phyloP scores from a whole-genome alignment of 2,888 invertebrate species.

The Xestia ashworthii region DNA sequence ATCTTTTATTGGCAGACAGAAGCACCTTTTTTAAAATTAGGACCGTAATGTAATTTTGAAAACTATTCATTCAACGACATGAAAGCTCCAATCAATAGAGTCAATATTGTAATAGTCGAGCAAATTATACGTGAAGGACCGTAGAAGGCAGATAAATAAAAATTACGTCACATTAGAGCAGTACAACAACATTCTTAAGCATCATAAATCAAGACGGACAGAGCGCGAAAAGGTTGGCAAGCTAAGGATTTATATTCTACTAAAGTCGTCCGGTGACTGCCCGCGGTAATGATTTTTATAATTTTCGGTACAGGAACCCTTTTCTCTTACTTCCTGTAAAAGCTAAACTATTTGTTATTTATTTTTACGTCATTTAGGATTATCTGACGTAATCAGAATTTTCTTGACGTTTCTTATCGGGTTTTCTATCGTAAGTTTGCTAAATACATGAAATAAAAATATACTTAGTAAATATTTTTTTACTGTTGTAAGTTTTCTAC shows the following conservation, averaged over 20 bases:
- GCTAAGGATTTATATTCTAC: slow-evolving; percentile 39
- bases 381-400: background rate
- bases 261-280: background rate
- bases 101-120: background rate
- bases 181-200: slow-evolving; percentile 27
- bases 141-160: background rate
- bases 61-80: background rate
- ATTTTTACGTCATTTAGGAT: background rate
- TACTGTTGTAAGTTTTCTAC: background rate
- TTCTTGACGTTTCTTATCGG: slow-evolving; percentile 5
- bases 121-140: background rate
- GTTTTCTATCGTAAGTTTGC: background rate
- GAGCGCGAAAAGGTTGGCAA: slow-evolving; percentile 39
- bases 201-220: slow-evolving; percentile 49
- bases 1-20: background rate
- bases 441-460: slow-evolving; percentile 7
- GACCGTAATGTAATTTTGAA: background rate
- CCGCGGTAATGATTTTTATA: background rate
- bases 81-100: background rate
- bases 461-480: background rate
- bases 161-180: background rate
- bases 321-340: background rate
- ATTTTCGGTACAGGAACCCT: background rate
- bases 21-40: background rate
- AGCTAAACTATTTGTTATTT: background rate